Conservation (phyloP, 2,113 vertebrate species). For the Albula goreensis region DNA sequence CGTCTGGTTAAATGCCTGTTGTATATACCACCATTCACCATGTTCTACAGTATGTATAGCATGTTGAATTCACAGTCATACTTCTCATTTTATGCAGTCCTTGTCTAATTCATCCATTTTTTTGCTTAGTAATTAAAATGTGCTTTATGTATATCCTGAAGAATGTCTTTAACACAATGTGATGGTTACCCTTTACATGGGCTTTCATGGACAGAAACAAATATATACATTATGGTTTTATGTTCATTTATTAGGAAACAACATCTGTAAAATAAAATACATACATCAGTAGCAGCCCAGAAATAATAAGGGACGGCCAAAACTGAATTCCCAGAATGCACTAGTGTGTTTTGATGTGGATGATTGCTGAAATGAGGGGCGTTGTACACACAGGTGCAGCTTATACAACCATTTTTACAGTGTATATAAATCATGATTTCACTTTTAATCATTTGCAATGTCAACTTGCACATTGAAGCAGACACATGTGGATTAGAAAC, state of each 20-base stretch:
- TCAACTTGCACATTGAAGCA: constrained; percentile 5
- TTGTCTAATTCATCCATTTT: background rate
- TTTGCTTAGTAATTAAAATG: too few relatives aligned
- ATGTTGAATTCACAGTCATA: background rate
- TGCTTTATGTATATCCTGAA: too few relatives aligned
- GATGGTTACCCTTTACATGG: too few relatives aligned
- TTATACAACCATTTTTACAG: constrained; percentile 16
- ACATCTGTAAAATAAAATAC: background rate
- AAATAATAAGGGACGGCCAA: background rate
- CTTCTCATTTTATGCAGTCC: background rate
- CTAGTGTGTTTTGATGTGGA: too few relatives aligned
- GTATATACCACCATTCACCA: constrained; percentile 8
- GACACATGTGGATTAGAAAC: constrained; percentile 33
- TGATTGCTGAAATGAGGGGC: background rate
- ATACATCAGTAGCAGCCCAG: background rate
- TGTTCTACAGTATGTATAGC: background rate
- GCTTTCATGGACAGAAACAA: too few relatives aligned
- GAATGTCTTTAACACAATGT: too few relatives aligned
- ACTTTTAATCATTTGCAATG: constrained; percentile 12
- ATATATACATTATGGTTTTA: too few relatives aligned
- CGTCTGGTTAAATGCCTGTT: constrained; percentile 28
- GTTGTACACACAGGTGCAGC: constrained; percentile 4
- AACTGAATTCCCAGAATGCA: background rate
- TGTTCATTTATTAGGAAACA: background rate
- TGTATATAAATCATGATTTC: constrained; percentile 20